Evolutionary conservation across 2,888 invertebrate genomes (phyloP).

Genomic region (Dorcus parallelipipedus): DNA sequence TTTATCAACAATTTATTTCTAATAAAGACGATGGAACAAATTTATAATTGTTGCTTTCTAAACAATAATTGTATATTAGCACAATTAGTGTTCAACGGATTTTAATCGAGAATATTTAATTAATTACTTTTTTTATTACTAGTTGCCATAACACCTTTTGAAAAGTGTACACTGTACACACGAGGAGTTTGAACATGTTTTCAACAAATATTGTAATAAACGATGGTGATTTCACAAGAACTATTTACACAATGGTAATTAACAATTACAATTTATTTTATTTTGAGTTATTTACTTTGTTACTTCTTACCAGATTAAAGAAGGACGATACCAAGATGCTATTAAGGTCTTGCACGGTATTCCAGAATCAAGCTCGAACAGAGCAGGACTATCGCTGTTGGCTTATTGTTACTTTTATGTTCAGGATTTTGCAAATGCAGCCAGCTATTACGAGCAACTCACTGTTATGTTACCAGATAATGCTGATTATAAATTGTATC

Average conservation of each 20-base stretch:
- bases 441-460: conserved; percentile 93
- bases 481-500: conserved; percentile 86
- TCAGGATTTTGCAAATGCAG: conserved; percentile 91
- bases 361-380: conserved; percentile 72
- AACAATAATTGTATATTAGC: too few species aligned
- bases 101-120: too few species aligned
- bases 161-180: too few species aligned
- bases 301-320: conserved; percentile 73
- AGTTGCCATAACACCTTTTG: too few species aligned
- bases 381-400: conserved; percentile 89
- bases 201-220: conserved; percentile 28
- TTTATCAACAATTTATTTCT: too few species aligned
- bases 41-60: too few species aligned
- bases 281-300: not conserved
- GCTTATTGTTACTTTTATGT: conserved; percentile 95
- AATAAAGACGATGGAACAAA: too few species aligned
- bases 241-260: conserved; percentile 89
- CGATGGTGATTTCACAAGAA: conserved; percentile 96
- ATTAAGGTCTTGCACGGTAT: conserved; percentile 83
- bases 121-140: too few species aligned
- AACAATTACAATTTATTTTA: not conserved
- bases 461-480: conserved; percentile 82
- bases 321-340: conserved; percentile 84
- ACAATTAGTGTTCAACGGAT: too few species aligned
- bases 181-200: conserved; percentile 21